Conservation (phyloP, 2,888 invertebrate species). For the Cynaeus angustus region DNA sequence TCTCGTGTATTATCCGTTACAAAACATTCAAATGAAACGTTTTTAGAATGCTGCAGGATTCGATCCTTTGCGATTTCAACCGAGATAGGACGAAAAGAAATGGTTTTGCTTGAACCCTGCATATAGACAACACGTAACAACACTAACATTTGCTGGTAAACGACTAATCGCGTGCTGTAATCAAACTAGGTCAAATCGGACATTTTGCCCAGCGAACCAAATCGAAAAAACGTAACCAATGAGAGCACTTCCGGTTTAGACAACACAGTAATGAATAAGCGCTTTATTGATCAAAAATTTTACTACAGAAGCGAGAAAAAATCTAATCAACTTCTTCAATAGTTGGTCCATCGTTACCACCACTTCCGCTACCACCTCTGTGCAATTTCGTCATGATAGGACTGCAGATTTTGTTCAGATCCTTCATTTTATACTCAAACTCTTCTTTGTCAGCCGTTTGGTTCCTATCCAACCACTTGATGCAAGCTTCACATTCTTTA, state of each 20-base stretch:
- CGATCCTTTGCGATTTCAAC: conserved; percentile 24
- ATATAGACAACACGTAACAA: conserved; percentile 45
- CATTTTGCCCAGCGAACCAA: conserved; percentile 8
- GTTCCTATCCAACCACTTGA: conserved; percentile 83
- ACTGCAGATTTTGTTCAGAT: conserved; percentile 75
- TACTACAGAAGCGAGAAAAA: too few species aligned
- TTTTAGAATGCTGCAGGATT: conserved; percentile 48
- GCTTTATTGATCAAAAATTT: conserved; percentile 16
- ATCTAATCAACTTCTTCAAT: conserved; percentile 69
- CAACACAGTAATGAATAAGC: conserved; percentile 2
- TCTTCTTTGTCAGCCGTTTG: conserved; percentile 79
- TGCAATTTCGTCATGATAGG: conserved; percentile 77
- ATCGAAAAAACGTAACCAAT: conserved; percentile 26
- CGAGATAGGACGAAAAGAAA: conserved; percentile 34
- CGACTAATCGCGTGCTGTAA: conserved; percentile 23
- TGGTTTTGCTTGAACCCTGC: conserved; percentile 7
- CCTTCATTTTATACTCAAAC: conserved; percentile 77
- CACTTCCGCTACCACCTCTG: conserved; percentile 54
- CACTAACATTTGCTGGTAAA: too few species aligned
- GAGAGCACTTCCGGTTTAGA: conserved; percentile 4
- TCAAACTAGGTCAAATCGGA: neutral
- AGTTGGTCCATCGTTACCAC: conserved; percentile 65
- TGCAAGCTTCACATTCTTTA: conserved; percentile 75
- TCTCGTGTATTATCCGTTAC: conserved; percentile 51
- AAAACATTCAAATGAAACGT: conserved; percentile 53